Conservation (phyloP, 1,140 invertebrate genomes). For the Himalopsyche phryganea region DNA sequence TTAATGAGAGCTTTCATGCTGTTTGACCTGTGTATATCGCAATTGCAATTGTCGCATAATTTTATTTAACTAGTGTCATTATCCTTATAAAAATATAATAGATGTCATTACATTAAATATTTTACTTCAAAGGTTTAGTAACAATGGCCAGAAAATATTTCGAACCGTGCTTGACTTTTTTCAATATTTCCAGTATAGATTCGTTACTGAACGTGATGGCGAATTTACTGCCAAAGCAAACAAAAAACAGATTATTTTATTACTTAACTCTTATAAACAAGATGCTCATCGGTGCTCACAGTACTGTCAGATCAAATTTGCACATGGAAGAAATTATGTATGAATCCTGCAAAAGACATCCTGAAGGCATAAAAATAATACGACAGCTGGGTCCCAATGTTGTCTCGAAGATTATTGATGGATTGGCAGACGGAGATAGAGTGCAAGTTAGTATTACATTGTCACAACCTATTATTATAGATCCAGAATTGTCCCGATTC, state of each 20-base stretch:
- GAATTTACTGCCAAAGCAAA: slow-evolving; percentile 38
- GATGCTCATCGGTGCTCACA: slow-evolving; percentile 40
- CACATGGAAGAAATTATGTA: slow-evolving; percentile 45
- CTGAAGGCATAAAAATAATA: slow-evolving; percentile 40
- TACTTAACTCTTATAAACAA: slow-evolving; percentile 45
- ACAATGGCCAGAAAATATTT: no score
- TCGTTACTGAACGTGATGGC: slow-evolving; percentile 40
- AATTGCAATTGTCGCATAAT: no score
- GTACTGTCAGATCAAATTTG: slow-evolving; percentile 40
- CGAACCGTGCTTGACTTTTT: background rate
- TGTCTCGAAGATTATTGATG: slow-evolving; percentile 44
- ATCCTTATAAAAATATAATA: no score
- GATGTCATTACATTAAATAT: no score
- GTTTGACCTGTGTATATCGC: no score
- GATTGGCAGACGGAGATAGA: slow-evolving; percentile 44
- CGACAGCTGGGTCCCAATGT: slow-evolving; percentile 36
- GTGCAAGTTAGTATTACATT: slow-evolving; percentile 41
- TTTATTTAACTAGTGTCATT: no score
- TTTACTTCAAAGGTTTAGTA: no score
- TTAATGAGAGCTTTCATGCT: no score
- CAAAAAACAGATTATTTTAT: slow-evolving; percentile 40
- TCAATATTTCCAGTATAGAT: slow-evolving; percentile 39
- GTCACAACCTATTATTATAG: no score
- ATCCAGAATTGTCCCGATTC: no score
- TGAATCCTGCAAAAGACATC: slow-evolving; percentile 41